Percentiles rank a stretch among this genome's conserved stretches.
These are phyloP conservation scores for Chionomys nivalis DNA, from an alignment of 2,113 vertebrate species.

Conservation along the genomic window DNA sequence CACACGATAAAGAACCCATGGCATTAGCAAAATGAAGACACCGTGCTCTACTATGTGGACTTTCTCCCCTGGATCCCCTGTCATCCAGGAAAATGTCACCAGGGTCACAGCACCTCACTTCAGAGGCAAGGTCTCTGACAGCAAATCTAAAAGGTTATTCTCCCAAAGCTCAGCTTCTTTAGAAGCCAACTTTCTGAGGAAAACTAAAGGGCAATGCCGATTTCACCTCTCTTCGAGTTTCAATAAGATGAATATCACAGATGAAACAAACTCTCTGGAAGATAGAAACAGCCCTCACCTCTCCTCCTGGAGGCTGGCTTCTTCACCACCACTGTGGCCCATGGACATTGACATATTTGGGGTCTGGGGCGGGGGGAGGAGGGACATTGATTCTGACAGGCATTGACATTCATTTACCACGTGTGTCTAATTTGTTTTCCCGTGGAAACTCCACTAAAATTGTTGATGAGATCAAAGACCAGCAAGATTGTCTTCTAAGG, in stretches of 20 bases:
- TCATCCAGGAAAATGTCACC: background rate
- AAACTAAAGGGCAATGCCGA: constrained; percentile 4
- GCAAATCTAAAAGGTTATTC: constrained; percentile 29
- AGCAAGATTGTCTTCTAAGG: background rate
- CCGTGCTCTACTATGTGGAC: background rate
- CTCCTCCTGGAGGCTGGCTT: background rate
- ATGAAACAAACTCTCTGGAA: background rate
- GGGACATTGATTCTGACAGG: constrained; percentile 42
- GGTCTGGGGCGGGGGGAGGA: background rate
- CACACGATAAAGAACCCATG: background rate
- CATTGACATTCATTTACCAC: constrained; percentile 23
- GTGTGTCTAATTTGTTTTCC: constrained; percentile 2
- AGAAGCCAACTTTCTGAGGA: background rate
- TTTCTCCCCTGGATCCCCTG: background rate
- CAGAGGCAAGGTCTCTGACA: background rate
- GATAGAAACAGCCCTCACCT: background rate
- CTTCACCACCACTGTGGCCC: background rate
- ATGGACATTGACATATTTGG: background rate
- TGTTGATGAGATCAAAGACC: background rate
- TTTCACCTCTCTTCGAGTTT: constrained; percentile 35
- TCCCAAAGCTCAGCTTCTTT: constrained; percentile 3
- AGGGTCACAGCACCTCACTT: background rate
- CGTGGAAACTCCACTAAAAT: background rate
- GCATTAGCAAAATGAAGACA: constrained; percentile 23
- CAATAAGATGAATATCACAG: background rate